Conservation (phyloP, 2,888 invertebrate genomes). For the Sycophila texana region DNA sequence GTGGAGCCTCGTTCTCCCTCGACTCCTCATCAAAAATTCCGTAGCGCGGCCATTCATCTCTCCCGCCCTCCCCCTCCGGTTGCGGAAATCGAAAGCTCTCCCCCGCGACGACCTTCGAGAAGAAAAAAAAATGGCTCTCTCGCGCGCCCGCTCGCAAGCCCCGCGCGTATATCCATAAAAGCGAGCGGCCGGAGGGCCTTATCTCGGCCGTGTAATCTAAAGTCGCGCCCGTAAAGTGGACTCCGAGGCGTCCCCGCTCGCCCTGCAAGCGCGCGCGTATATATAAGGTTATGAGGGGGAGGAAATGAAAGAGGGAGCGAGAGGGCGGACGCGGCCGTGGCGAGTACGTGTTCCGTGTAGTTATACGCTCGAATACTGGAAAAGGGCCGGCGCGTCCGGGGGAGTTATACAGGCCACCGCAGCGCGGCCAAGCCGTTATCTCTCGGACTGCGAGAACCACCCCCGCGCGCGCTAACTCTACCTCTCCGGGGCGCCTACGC, state of each 20-base stretch:
- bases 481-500: background rate
- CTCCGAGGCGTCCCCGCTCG: background rate
- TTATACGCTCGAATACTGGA: constrained; percentile 20
- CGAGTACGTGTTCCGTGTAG: constrained; percentile 4
- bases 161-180: constrained; percentile 55
- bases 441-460: background rate
- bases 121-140: background rate
- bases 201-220: constrained; percentile 71
- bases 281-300: constrained; percentile 37
- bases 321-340: background rate
- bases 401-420: background rate
- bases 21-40: constrained; percentile 22
- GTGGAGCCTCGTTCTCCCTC: background rate
- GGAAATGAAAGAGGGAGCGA: constrained; percentile 43
- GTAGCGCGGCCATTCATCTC: constrained; percentile 21
- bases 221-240: constrained; percentile 61
- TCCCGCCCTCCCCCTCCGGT: background rate
- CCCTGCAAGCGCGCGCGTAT: background rate
- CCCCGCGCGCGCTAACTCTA: constrained; percentile 5
- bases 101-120: background rate
- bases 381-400: constrained; percentile 11
- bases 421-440: background rate
- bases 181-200: constrained; percentile 60
- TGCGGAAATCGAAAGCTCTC: constrained; percentile 46
- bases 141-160: background rate